Evolutionary conservation across 2,888 invertebrate genomes (phyloP).

Genomic region (Hirtodrosophila duncani): DNA sequence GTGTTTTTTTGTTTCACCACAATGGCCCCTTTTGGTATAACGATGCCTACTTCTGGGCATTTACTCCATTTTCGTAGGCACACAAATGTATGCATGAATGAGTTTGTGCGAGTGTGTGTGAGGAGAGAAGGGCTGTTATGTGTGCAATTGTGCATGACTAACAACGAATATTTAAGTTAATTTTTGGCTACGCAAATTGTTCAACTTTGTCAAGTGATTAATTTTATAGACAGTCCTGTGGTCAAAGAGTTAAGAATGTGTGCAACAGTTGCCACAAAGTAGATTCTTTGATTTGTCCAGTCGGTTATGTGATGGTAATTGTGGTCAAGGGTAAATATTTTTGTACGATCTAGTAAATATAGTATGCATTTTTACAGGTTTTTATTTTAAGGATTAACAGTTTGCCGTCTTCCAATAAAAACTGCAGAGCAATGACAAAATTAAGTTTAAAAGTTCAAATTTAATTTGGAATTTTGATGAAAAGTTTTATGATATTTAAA

Average conservation of each 20-base stretch:
- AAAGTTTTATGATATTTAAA: too few relatives aligned
- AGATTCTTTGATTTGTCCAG: conserved; percentile 25
- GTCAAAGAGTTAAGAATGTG: conserved; percentile 10
- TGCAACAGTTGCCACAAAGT: conserved; percentile 1
- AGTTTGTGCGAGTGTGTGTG: background rate
- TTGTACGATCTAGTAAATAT: too few relatives aligned
- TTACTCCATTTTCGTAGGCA: conserved; percentile 1
- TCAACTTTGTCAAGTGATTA: conserved; percentile 65
- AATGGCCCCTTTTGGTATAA: conserved; percentile 2
- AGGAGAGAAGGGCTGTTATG: too few relatives aligned
- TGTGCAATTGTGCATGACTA: conserved; percentile 59
- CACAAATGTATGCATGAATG: conserved; percentile 3
- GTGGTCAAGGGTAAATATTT: too few relatives aligned
- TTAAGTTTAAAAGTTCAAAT: too few relatives aligned
- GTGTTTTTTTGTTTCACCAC: background rate
- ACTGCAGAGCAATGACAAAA: too few relatives aligned
- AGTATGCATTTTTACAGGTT: too few relatives aligned
- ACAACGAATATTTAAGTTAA: conserved; percentile 64
- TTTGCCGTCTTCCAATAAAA: too few relatives aligned
- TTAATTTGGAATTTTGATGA: too few relatives aligned
- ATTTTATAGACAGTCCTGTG: conserved; percentile 65
- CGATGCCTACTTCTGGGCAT: conserved; percentile 15
- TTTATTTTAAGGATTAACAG: too few relatives aligned
- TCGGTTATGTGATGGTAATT: too few relatives aligned
- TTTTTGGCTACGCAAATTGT: conserved; percentile 66